phyloP scores from a whole-genome alignment of 2,888 invertebrate species.

The Tetranychus truncatus region DNA sequence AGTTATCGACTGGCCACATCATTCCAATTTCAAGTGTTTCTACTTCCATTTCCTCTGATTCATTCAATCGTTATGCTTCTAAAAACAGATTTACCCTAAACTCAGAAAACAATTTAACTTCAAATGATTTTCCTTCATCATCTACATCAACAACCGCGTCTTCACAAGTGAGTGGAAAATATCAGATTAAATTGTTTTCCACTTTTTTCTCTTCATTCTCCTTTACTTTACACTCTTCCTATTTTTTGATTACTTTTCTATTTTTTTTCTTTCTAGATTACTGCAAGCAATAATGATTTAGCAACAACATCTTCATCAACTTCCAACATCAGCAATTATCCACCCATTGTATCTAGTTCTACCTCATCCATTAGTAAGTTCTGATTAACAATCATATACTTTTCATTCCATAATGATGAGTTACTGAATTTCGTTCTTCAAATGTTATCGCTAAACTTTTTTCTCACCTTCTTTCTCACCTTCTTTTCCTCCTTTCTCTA shows the following conservation, averaged over 20 bases:
- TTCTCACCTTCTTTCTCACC: constrained; percentile 1
- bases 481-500: not conserved
- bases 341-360: not conserved
- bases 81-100: not conserved
- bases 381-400: not conserved
- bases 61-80: not conserved
- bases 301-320: not conserved
- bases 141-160: not conserved
- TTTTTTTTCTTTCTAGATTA: not conserved
- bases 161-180: not conserved
- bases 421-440: not conserved
- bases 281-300: not conserved
- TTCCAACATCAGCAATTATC: not conserved
- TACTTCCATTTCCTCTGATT: constrained; percentile 6
- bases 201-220: not conserved
- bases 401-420: not conserved
- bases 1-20: constrained; percentile 19
- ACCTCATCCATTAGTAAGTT: not conserved
- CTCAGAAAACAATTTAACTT: not conserved
- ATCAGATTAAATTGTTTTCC: not conserved
- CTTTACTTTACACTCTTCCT: not conserved
- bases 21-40: constrained; percentile 3
- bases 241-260: not conserved
- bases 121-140: not conserved
- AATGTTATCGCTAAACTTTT: not conserved